Evolutionary conservation across 2,888 invertebrate species (phyloP).

Genomic region (Leptinotarsa rubiginosa): DNA sequence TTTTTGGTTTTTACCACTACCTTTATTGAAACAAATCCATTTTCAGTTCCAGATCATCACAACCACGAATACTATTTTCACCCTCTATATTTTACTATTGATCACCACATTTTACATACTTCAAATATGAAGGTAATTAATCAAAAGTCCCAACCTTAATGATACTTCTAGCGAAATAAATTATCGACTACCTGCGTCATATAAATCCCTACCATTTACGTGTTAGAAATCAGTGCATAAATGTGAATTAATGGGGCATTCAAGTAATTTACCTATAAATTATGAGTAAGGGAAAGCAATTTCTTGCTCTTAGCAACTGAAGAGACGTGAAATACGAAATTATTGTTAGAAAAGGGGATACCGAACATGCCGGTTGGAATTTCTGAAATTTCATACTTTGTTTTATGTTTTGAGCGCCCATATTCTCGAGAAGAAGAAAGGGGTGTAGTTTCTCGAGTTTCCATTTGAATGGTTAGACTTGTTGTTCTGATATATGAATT

Average conservation of each 20-base stretch:
- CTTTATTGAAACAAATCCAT: no score
- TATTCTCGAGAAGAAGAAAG: constrained; percentile 24
- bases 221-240: constrained; percentile 55
- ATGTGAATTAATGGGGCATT: constrained; percentile 63
- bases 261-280: constrained; percentile 63
- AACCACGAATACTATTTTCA: no score
- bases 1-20: no score
- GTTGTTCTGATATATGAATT: constrained; percentile 12
- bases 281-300: constrained; percentile 55
- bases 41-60: no score
- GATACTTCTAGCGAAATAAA: constrained; percentile 27
- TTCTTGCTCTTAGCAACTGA: constrained; percentile 50
- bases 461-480: constrained; percentile 15
- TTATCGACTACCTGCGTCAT: constrained; percentile 24
- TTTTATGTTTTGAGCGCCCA: constrained; percentile 15
- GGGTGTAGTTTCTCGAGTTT: constrained; percentile 4
- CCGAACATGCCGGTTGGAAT: constrained; percentile 19
- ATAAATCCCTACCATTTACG: constrained; percentile 42
- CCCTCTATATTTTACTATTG: neutral
- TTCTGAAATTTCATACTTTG: constrained; percentile 45
- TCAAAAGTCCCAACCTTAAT: constrained; percentile 8
- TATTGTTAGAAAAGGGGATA: constrained; percentile 42
- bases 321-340: constrained; percentile 48
- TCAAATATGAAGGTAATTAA: neutral
- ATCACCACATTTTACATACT: neutral